Evolutionary conservation across 2,888 invertebrate genomes (phyloP).

Genomic region (Pollenia angustigena): DNA sequence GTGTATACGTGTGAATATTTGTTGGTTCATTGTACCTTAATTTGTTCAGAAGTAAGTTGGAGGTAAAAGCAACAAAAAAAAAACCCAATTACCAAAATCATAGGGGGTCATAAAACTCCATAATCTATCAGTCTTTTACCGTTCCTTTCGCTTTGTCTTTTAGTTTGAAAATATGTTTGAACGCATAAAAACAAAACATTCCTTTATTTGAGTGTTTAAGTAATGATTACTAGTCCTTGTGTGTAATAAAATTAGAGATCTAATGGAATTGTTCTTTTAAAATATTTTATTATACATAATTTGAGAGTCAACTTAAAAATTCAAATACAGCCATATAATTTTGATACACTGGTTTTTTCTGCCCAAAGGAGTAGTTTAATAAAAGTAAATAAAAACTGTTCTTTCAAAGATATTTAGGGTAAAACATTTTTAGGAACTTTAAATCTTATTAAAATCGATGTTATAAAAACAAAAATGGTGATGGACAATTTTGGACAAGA

Average conservation of each 20-base stretch:
- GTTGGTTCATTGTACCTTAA: constrained; percentile 5
- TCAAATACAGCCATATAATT: no score
- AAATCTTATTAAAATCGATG: no score
- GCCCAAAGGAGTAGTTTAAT: no score
- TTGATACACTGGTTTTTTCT: no score
- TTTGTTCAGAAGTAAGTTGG: constrained; percentile 4
- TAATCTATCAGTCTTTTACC: constrained; percentile 28
- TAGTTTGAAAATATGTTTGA: not conserved
- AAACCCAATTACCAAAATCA: constrained; percentile 39
- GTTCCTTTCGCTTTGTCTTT: not conserved
- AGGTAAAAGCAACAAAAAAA: constrained; percentile 1
- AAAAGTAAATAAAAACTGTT: no score
- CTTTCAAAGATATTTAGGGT: no score
- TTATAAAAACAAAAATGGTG: no score
- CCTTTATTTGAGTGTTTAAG: not conserved
- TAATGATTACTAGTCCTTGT: constrained; percentile 20
- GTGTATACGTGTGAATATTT: not conserved
- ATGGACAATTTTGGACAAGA: no score
- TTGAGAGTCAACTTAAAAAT: no score
- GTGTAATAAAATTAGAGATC: constrained; percentile 2
- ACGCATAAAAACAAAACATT: not conserved
- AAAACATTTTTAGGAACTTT: no score
- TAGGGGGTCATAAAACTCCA: constrained; percentile 28
- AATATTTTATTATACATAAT: no score
- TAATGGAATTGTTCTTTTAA: not conserved